phyloP scores from a whole-genome alignment of 2,888 invertebrate species.

The Melinopterus prodromus region DNA sequence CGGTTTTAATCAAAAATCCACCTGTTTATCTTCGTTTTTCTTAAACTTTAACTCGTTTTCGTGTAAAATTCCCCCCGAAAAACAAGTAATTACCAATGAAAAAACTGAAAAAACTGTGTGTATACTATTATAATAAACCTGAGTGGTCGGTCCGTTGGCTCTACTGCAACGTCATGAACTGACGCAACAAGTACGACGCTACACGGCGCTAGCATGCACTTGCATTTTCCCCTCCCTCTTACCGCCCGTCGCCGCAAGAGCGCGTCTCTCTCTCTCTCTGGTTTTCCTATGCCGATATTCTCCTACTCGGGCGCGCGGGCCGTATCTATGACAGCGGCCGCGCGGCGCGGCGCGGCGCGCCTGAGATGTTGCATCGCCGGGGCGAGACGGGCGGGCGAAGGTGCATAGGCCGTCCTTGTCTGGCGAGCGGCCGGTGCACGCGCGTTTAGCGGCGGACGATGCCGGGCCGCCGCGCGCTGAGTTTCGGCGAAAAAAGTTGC shows the following conservation, averaged over 20 bases:
- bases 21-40: neutral
- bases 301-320: constrained; percentile 46
- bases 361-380: constrained; percentile 45
- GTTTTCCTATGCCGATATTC: constrained; percentile 45
- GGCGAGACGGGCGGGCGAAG: constrained; percentile 10
- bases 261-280: neutral
- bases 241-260: constrained; percentile 31
- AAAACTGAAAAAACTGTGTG: constrained; percentile 13
- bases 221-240: constrained; percentile 58
- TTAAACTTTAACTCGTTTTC: neutral
- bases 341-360: constrained; percentile 45
- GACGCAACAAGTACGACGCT: constrained; percentile 64
- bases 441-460: constrained; percentile 12
- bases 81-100: too few species aligned
- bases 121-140: neutral
- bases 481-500: constrained; percentile 21
- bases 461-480: neutral
- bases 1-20: neutral
- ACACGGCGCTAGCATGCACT: constrained; percentile 62
- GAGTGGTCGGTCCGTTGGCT: constrained; percentile 41
- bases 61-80: constrained; percentile 8
- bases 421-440: constrained; percentile 32
- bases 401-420: constrained; percentile 26
- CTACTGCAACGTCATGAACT: constrained; percentile 57
- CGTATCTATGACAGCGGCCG: constrained; percentile 42